phyloP scores from a whole-genome alignment of 2,113 vertebrate species.

The Marcusenius ussheri region DNA sequence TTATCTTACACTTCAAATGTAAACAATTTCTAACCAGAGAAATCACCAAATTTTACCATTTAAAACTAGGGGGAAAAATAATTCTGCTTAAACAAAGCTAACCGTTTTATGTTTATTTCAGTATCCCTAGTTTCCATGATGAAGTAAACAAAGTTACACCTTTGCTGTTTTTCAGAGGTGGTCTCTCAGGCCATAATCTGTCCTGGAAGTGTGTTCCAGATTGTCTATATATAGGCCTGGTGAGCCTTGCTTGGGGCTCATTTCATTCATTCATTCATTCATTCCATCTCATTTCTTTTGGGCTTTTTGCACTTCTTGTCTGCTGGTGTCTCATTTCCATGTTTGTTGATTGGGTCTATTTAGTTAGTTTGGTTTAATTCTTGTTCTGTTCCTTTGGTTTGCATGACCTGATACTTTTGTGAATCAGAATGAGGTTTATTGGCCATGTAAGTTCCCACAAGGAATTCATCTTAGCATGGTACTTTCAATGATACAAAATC shows the following conservation, averaged over 20 bases:
- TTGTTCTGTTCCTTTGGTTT: not conserved
- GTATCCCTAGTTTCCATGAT: not conserved
- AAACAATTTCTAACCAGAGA: not conserved
- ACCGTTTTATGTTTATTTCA: not conserved
- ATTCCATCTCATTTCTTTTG: not conserved
- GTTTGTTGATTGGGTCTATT: not conserved
- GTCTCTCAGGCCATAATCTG: not conserved
- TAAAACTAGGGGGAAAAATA: not conserved
- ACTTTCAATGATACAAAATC: not conserved
- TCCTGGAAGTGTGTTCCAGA: not conserved
- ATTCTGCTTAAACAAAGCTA: not conserved
- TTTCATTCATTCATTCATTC: not conserved
- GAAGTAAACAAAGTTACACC: not conserved
- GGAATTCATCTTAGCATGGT: not conserved
- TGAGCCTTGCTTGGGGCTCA: not conserved
- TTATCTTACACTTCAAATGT: not conserved
- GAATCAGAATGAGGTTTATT: not conserved
- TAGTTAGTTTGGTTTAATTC: not conserved
- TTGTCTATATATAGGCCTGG: not conserved
- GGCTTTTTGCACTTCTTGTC: not conserved
- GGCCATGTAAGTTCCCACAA: not conserved
- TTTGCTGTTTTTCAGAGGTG: not conserved
- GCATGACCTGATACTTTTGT: not conserved
- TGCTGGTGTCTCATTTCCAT: not conserved
- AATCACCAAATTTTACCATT: not conserved